Base-by-base conservation (phyloP, 1,140 invertebrate species). In the Brachionus calyciflorus region DNA sequence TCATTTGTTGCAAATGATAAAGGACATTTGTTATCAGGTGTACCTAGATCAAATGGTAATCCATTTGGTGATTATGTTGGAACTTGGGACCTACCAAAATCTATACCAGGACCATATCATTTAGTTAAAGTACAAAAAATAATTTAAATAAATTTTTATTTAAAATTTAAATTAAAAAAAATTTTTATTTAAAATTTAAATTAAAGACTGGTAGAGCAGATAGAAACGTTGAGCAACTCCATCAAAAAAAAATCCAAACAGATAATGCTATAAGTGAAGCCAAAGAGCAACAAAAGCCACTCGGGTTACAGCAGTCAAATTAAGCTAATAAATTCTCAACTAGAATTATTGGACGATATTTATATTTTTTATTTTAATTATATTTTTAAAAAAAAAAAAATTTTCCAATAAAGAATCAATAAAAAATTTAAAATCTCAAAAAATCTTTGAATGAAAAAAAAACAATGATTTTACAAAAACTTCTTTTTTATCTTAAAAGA, bases 51-150 rank as follows among this genome's bases (percentile, higher is more conserved):
- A 24, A 78, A 81, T 44, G 75, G 80, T 24, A 83, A 82, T 41
- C 83, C 84, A 63, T 85, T 83, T 83, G 83, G 83, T 14, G 81
- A 80, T 26, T 84, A 81, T 80, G 81, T 84, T 26, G 83, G 83
- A 24, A 84, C 84, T 24, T 85, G 82, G 82, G 84, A 85, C 60
- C 79, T 84, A 78, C 83, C 83, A 17, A 68, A 68, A 53, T 19
- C 37, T 12, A 68, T 68, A 40, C 55, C 57, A 41, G 57, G 63
- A 14, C 76, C 76, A 41, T 77, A 68, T 69, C 73, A 76, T 60
- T 30, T 76, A 28, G 17, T 55, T 30, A 55, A 37, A 40, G 49
- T 76, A 55, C n/a, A n/a, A n/a, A n/a, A n/a, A n/a, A n/a, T n/a
- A n/a, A n/a, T n/a, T n/a, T n/a, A n/a, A n/a, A n/a, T n/a, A n/a